Conservation (phyloP, 2,797 vertebrate genomes). For the Cyclura pinguis region DNA sequence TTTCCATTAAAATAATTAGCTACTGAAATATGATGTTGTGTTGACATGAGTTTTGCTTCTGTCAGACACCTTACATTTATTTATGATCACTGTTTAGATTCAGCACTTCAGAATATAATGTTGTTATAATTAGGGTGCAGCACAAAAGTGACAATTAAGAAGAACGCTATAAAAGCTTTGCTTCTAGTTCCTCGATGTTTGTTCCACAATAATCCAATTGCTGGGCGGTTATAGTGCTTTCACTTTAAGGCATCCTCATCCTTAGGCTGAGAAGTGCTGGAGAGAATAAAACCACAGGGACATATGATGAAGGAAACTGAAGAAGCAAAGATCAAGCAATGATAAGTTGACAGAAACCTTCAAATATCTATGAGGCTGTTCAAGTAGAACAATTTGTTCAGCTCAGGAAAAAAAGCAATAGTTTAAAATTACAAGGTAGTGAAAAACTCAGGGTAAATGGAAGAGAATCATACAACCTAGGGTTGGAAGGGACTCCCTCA, state of each 20-base stretch:
- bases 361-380: too few relatives aligned
- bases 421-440: neutral
- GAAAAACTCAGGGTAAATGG: neutral
- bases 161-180: neutral
- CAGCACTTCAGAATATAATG: neutral
- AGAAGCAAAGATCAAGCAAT: too few relatives aligned
- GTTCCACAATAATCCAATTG: too few relatives aligned
- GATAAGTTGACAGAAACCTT: too few relatives aligned
- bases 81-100: slow-evolving; percentile 15
- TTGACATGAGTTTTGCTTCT: slow-evolving; percentile 23
- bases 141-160: neutral
- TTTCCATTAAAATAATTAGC: slow-evolving; percentile 9
- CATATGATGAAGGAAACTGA: too few relatives aligned
- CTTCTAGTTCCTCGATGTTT: neutral
- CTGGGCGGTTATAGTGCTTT: too few relatives aligned
- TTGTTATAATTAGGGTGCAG: neutral
- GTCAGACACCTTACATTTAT: slow-evolving; percentile 1
- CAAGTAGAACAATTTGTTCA: neutral
- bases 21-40: neutral
- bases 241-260: too few relatives aligned
- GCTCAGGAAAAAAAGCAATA: neutral
- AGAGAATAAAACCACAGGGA: too few relatives aligned
- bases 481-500: neutral
- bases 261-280: too few relatives aligned
- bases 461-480: neutral